A percentile compares a stretch with the other conserved stretches of the same genome.
Evolutionary conservation across 1,140 invertebrate genomes (phyloP).

Genomic region (Brachionus paranguensis): DNA sequence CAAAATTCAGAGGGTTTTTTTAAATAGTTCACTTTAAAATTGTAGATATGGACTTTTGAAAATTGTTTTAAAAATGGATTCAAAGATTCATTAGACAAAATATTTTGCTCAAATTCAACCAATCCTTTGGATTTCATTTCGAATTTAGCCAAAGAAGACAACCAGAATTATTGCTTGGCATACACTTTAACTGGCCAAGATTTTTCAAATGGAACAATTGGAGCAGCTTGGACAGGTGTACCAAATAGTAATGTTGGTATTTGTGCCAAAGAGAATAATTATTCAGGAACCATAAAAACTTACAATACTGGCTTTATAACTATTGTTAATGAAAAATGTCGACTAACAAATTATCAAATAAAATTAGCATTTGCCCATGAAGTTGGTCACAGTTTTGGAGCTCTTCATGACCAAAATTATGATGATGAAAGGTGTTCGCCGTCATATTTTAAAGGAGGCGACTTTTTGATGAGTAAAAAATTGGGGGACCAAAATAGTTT

Average conservation of each 20-base stretch:
- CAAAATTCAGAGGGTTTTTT: no score
- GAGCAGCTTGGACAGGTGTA: constrained; percentile 85
- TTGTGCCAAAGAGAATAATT: constrained; percentile 70
- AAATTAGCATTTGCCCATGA: constrained; percentile 96
- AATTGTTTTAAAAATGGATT: background rate
- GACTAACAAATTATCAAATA: constrained; percentile 93
- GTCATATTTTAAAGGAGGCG: constrained; percentile 41
- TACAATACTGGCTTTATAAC: constrained; percentile 98
- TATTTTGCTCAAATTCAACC: background rate
- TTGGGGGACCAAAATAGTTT: constrained; percentile 84
- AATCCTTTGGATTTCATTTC: background rate
- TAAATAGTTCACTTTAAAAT: background rate
- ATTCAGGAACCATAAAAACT: constrained; percentile 56
- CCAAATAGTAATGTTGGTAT: constrained; percentile 69
- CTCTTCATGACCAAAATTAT: constrained; percentile 56
- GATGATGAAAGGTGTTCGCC: constrained; percentile 62
- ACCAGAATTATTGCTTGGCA: constrained; percentile 81
- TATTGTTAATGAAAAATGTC: constrained; percentile 94
- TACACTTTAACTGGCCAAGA: constrained; percentile 98
- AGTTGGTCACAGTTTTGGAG: constrained; percentile 98
- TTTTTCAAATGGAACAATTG: constrained; percentile 91
- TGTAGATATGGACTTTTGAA: background rate
- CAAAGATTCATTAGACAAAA: background rate
- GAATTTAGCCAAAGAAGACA: background rate
- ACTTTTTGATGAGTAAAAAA: constrained; percentile 76